phyloP scores from a whole-genome alignment of 2,888 invertebrate species.

The Hypsopygia costalis region DNA sequence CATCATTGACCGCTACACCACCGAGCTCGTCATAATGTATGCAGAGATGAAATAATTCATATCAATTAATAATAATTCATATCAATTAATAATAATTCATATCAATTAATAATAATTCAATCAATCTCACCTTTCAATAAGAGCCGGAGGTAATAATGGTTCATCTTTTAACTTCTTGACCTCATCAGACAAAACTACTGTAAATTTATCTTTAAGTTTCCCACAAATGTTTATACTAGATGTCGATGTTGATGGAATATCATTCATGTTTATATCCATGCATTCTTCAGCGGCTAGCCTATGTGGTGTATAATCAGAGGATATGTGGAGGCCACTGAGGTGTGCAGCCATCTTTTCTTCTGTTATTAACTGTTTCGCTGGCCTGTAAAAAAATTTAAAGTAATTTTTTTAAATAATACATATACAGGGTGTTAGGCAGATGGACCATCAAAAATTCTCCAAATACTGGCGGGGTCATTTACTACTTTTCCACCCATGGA shows the following conservation, averaged over 20 bases:
- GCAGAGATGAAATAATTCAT: too few relatives aligned
- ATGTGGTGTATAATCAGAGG: conserved; percentile 66
- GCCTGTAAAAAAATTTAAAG: conserved; percentile 47
- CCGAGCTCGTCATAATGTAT: too few relatives aligned
- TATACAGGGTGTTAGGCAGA: too few relatives aligned
- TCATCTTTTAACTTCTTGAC: conserved; percentile 83
- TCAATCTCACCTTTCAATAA: conserved; percentile 74
- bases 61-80: too few relatives aligned
- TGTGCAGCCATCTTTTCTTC: conserved; percentile 93
- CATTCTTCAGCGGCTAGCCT: conserved; percentile 37
- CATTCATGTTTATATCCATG: conserved; percentile 55
- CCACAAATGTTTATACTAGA: conserved; percentile 24
- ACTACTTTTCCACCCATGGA: too few relatives aligned
- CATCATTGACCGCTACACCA: too few relatives aligned
- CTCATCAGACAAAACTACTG: conserved; percentile 85
- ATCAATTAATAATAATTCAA: too few relatives aligned
- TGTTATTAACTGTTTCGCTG: conserved; percentile 87
- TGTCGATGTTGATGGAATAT: conserved; percentile 21
- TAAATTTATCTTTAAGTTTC: conserved; percentile 68
- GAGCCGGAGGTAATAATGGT: conserved; percentile 83
- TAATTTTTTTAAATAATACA: not conserved
- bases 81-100: too few relatives aligned
- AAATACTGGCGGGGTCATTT: too few relatives aligned
- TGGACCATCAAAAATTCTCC: too few relatives aligned
- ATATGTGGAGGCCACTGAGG: conserved; percentile 87